Conservation (phyloP, 2,888 invertebrate genomes). For the Rotaria socialis region DNA sequence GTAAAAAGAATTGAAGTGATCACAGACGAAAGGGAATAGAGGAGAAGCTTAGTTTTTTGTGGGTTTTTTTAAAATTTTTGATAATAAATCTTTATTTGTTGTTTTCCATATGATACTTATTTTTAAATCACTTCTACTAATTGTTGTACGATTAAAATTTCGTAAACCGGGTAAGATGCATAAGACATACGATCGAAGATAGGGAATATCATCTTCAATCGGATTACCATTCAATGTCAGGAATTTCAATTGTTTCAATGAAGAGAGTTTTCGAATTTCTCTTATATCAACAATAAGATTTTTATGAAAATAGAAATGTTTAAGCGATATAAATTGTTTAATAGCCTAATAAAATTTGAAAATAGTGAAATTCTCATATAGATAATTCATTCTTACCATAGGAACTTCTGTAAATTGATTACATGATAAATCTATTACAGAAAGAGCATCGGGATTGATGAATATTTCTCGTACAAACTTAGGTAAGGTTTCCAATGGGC, state of each 20-base stretch:
- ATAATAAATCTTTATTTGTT: neutral
- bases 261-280: slow-evolving; percentile 62
- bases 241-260: slow-evolving; percentile 61
- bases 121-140: slow-evolving; percentile 1
- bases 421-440: slow-evolving; percentile 57
- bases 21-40: no score
- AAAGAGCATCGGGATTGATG: slow-evolving; percentile 50
- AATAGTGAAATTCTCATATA: no score
- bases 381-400: slow-evolving; percentile 49
- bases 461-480: slow-evolving; percentile 50
- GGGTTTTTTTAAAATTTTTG: neutral
- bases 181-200: neutral
- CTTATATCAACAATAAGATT: slow-evolving; percentile 64
- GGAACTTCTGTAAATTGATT: slow-evolving; percentile 54
- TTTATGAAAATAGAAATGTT: slow-evolving; percentile 67
- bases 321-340: slow-evolving; percentile 61
- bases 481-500: slow-evolving; percentile 49
- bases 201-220: slow-evolving; percentile 51
- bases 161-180: neutral
- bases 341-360: slow-evolving; percentile 51
- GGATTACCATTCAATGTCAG: slow-evolving; percentile 67
- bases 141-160: neutral
- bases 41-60: no score
- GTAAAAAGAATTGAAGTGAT: no score
- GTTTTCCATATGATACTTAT: neutral